phyloP scores from a whole-genome alignment of 2,888 invertebrate genomes.

The Craniophora ligustri region DNA sequence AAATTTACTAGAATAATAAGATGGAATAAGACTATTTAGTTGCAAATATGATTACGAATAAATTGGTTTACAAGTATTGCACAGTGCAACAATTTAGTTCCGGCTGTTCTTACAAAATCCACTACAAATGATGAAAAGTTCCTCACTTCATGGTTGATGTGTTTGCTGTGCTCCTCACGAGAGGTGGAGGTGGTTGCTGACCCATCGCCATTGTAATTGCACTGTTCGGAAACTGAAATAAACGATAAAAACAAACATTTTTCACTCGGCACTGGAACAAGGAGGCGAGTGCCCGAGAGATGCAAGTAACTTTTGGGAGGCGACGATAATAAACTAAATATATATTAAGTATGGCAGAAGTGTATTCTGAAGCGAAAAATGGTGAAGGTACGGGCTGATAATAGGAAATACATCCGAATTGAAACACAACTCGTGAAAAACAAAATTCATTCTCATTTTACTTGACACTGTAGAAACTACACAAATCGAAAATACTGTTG shows the following conservation, averaged over 20 bases:
- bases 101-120: constrained; percentile 54
- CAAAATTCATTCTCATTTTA: not conserved
- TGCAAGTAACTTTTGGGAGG: constrained; percentile 5
- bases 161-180: constrained; percentile 88
- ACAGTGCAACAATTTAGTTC: not conserved
- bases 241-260: constrained; percentile 75
- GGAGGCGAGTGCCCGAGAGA: constrained; percentile 21
- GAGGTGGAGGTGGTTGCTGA: constrained; percentile 87
- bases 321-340: constrained; percentile 48
- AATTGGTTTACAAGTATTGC: not conserved
- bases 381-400: not conserved
- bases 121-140: constrained; percentile 59
- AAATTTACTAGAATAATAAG: too few relatives aligned
- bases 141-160: constrained; percentile 86
- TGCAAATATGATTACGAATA: constrained; percentile 19
- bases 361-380: not conserved
- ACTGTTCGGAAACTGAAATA: constrained; percentile 87
- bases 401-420: too few relatives aligned
- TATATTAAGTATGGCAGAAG: constrained; percentile 19
- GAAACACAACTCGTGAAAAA: not conserved
- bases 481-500: not conserved
- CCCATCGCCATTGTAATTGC: constrained; percentile 87
- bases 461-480: not conserved
- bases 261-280: constrained; percentile 50
- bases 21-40: constrained; percentile 12